These are phyloP conservation scores for Gila orcuttii DNA, from an alignment of 2,113 vertebrate species.

Conservation along the genomic window DNA sequence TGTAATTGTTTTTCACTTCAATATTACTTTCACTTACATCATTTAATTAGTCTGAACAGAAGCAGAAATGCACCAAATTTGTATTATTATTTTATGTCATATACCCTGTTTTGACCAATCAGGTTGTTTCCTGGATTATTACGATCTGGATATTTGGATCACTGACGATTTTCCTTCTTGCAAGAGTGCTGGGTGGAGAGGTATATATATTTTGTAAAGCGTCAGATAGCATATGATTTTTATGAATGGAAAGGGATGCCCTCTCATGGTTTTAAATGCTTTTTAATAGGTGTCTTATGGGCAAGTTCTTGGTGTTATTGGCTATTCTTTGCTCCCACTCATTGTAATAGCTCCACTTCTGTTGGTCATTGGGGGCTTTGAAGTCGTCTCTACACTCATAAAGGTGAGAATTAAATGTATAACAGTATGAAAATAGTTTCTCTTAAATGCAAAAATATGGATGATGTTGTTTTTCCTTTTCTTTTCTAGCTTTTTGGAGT, in stretches of 20 bases:
- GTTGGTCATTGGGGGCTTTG: slow-evolving; percentile 90
- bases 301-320: slow-evolving; percentile 97
- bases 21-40: not conserved
- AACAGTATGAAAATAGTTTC: not conserved
- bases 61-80: not conserved
- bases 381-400: slow-evolving; percentile 90
- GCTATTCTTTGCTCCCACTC: slow-evolving; percentile 96
- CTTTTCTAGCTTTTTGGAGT: slow-evolving; percentile 91
- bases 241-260: not conserved
- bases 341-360: slow-evolving; percentile 95
- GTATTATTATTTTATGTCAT: not conserved
- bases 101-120: slow-evolving; percentile 48
- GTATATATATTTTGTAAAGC: slow-evolving; percentile 70
- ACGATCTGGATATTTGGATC: slow-evolving; percentile 99
- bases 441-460: not conserved
- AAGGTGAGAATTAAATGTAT: slow-evolving; percentile 82
- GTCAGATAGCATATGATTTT: not conserved
- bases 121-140: slow-evolving; percentile 99
- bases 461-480: slow-evolving; percentile 1
- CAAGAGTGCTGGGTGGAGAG: slow-evolving; percentile 97
- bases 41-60: not conserved
- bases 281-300: slow-evolving; percentile 89
- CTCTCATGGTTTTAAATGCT: slow-evolving; percentile 3
- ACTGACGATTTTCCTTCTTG: slow-evolving; percentile 94
- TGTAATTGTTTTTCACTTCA: not conserved